Evolutionary conservation across 1,140 invertebrate genomes (phyloP).

Genomic region (Luehdorfia chinensis): DNA sequence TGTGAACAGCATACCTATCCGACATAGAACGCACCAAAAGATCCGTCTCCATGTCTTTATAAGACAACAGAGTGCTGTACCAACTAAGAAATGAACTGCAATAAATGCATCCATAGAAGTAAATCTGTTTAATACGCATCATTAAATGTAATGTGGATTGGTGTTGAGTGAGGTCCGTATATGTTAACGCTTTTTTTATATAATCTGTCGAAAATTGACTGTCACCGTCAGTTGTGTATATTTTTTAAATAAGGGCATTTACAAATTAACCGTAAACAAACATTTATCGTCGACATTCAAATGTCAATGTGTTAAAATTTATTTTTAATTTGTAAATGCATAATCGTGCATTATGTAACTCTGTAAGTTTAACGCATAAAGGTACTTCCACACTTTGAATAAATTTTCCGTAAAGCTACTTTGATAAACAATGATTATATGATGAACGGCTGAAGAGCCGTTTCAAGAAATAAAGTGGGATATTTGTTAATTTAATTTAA

Average conservation of each 20-base stretch:
- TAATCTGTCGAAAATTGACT: conserved; percentile 38
- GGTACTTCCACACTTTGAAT: too few relatives aligned
- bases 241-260: conserved; percentile 18
- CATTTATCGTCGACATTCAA: not conserved
- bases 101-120: conserved; percentile 59
- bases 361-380: conserved; percentile 6
- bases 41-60: conserved; percentile 34
- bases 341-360: not conserved
- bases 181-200: conserved; percentile 62
- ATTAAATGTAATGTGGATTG: conserved; percentile 51
- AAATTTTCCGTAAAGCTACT: too few relatives aligned
- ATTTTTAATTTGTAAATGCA: conserved; percentile 9
- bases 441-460: too few relatives aligned
- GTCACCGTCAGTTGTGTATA: conserved; percentile 35
- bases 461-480: too few relatives aligned
- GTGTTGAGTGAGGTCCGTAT: conserved; percentile 59
- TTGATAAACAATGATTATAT: too few relatives aligned
- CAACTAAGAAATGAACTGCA: conserved; percentile 47
- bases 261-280: conserved; percentile 6
- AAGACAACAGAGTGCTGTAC: conserved; percentile 34
- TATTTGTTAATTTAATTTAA: too few relatives aligned
- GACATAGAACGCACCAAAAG: conserved; percentile 38
- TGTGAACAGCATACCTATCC: conserved; percentile 52
- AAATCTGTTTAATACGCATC: conserved; percentile 54
- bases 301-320: not conserved